Percentiles rank a stretch among this genome's conserved stretches.
Conservation (phyloP, 2,888 invertebrate genomes). For the Actias luna region DNA sequence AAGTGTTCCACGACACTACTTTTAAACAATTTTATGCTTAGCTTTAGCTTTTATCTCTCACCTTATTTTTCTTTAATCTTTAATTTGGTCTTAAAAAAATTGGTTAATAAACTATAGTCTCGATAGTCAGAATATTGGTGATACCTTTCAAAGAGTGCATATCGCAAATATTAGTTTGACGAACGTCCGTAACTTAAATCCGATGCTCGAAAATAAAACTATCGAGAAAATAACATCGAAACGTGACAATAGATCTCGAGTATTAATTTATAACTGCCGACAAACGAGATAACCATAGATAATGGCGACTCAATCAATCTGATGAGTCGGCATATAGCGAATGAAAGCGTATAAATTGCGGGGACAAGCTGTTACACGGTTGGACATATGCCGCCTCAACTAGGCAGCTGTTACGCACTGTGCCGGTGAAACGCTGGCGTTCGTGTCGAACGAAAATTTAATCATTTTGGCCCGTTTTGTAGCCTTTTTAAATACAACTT, state of each 20-base stretch:
- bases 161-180: too few relatives aligned
- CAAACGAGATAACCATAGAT: conserved; percentile 16
- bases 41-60: too few relatives aligned
- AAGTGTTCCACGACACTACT: too few relatives aligned
- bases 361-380: conserved; percentile 32
- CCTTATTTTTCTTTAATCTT: too few relatives aligned
- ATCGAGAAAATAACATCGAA: background rate
- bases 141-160: too few relatives aligned
- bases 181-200: too few relatives aligned
- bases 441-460: background rate
- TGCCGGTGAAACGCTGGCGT: conserved; percentile 1
- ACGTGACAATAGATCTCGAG: background rate
- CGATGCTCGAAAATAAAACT: background rate
- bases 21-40: too few relatives aligned
- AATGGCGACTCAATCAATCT: conserved; percentile 27
- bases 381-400: conserved; percentile 14
- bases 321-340: conserved; percentile 25
- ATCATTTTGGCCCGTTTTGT: too few relatives aligned
- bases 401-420: conserved; percentile 8
- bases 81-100: too few relatives aligned
- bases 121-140: too few relatives aligned
- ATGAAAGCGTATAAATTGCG: conserved; percentile 19
- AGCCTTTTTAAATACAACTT: too few relatives aligned
- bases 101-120: too few relatives aligned
- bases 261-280: conserved; percentile 10